Evolutionary conservation across 2,888 invertebrate species (phyloP).

Genomic region (Argyresthia goedartella): DNA sequence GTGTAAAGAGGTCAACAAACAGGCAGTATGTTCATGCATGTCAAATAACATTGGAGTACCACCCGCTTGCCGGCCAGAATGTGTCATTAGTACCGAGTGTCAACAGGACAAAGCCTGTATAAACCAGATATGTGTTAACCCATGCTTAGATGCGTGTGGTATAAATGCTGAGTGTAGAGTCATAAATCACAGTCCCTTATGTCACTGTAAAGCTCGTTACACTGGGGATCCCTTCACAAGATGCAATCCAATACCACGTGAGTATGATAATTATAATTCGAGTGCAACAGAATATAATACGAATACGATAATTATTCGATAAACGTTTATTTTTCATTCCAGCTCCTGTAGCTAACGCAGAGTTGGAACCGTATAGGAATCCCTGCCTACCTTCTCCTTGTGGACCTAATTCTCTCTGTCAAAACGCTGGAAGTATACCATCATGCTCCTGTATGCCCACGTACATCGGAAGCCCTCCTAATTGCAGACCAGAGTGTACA

Average conservation of each 20-base stretch:
- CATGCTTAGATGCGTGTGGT: conserved; percentile 80
- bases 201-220: conserved; percentile 74
- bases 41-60: conserved; percentile 79
- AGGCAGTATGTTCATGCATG: conserved; percentile 82
- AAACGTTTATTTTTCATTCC: conserved; percentile 15
- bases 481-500: conserved; percentile 79
- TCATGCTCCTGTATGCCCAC: conserved; percentile 74
- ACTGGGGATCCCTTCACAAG: conserved; percentile 78
- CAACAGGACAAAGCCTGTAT: conserved; percentile 79
- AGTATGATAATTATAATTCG: conserved; percentile 21
- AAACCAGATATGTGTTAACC: conserved; percentile 82
- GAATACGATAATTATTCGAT: background rate
- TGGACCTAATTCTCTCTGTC: conserved; percentile 78
- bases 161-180: conserved; percentile 79
- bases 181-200: conserved; percentile 84
- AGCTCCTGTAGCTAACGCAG: conserved; percentile 56
- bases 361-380: conserved; percentile 57
- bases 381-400: conserved; percentile 76
- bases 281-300: background rate
- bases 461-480: conserved; percentile 74
- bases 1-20: conserved; percentile 78
- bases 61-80: conserved; percentile 83
- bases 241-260: conserved; percentile 68
- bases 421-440: conserved; percentile 68
- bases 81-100: conserved; percentile 82